These are phyloP conservation scores for Teleogryllus oceanicus DNA, from an alignment of 2,888 invertebrate genomes.

Conservation along the genomic window DNA sequence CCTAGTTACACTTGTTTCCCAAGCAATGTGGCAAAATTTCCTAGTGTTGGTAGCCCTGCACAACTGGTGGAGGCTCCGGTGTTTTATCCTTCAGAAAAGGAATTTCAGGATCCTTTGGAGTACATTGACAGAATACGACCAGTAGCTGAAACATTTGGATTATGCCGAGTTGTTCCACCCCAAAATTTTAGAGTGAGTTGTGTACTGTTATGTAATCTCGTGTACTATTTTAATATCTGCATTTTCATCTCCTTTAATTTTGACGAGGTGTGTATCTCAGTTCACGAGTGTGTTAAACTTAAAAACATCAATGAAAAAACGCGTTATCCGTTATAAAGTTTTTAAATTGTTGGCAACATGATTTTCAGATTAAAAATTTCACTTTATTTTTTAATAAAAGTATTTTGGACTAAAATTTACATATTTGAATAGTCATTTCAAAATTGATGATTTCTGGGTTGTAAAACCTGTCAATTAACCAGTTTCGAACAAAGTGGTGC, in stretches of 20 bases:
- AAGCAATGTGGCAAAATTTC: conserved; percentile 33
- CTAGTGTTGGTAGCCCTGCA: conserved; percentile 44
- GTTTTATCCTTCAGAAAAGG: conserved; percentile 75
- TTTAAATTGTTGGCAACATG: too few species aligned
- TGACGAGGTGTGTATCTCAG: too few species aligned
- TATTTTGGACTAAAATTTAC: not conserved
- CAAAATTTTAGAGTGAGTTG: conserved; percentile 59
- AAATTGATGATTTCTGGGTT: not conserved
- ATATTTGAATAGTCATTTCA: not conserved
- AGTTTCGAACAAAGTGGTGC: not conserved
- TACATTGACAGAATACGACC: conserved; percentile 78
- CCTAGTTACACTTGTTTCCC: conserved; percentile 26
- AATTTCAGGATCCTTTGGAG: conserved; percentile 78
- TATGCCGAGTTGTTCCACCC: conserved; percentile 86
- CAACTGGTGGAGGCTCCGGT: conserved; percentile 70
- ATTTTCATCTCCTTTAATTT: too few species aligned
- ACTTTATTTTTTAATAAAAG: too few species aligned
- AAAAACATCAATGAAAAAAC: too few species aligned
- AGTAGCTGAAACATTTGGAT: conserved; percentile 73
- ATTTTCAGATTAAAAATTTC: too few species aligned
- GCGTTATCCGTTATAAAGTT: too few species aligned
- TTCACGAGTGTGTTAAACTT: too few species aligned
- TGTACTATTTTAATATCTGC: too few species aligned
- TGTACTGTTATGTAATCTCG: too few species aligned
- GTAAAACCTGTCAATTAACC: not conserved